Evolutionary conservation across 1,140 invertebrate genomes (phyloP), one percentile per base, ranked within the genome.

Genomic region (Meloidogyne hapla): DNA sequence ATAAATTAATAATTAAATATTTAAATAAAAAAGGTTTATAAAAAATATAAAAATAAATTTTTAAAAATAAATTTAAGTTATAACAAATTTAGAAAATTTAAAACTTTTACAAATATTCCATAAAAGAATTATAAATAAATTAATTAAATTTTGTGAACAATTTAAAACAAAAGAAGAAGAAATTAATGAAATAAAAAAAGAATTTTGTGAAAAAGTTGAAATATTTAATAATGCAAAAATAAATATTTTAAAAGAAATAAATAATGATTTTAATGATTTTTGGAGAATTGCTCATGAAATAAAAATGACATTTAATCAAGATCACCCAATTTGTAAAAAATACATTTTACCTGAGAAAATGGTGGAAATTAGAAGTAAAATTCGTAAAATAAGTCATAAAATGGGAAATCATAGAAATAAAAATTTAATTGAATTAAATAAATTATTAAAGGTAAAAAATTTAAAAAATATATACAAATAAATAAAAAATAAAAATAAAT

Each of bases 71-170:
- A 48, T 48, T 48, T 48, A 18, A 48, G 45, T 18, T 18, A 8
- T 6, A 33, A 48, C 45, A 48, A 48, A 48, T 18, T 4, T 18
- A 18, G 45, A 48, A 18, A 5, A 48, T 48, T 18, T 48, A 15
- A 15, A 48, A 48, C 13, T 48, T 48, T 48, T 48, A 48, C 15
- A 48, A 48, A 48, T 48, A 48, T 48, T 48, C 18, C 13, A 48
- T 48, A 48, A 48, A 48, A 48, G 45, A 48, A 18, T 48, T 48
- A 48, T 48, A 18, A 48, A 48, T 18, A 48, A 48, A 48, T 48
- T 48, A 48, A 48, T 18, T 18, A 48, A 48, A 48, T 48, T 48
- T 48, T 48, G 45, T 48, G 45, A 48, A 81, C 78, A 26, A 83
- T 67, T n/a, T 62, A 18, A 18, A 48, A 18, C 45, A 48, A 48